Base-by-base conservation (phyloP, 2,888 invertebrate genomes). In the Melipona bicolor region DNA sequence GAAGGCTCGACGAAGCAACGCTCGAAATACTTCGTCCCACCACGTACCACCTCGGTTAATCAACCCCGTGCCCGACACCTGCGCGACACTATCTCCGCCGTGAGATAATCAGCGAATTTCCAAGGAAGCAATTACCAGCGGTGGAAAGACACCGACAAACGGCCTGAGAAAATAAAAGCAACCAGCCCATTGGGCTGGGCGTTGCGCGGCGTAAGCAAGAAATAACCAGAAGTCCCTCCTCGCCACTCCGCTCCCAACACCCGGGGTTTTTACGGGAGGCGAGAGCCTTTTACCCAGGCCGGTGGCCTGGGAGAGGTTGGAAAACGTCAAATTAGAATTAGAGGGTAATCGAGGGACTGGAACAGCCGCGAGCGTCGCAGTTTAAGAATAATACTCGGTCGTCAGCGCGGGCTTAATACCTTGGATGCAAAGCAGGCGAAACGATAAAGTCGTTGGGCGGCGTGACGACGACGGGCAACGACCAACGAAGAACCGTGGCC, bases 351-450 rank as follows among this genome's bases (percentile, higher is more conserved):
- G 89, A 74, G 85, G 81, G 52, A 43, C 54, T 65, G 21, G 70
- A 49, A 65, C 52, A 71, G 77, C 74, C 70, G 50, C 77, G 84
- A 71, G 84, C 76, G 74, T 77, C 76, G 88, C 76, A 81, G 84
- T 90, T 89, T 86, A 90, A 86, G 87, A 89, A 89, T 87, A 90
- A 89, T 83, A 79, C 65, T 69, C 70, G 32, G 81, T 52, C 85
- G 82, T 86, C 87, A 52, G 79, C 78, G 86, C 52, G 83, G 83
- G 80, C 84, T 89, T 89, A 89, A 90, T 87, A 86, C 75, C 81
- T 82, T 74, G 67, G 89, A 90, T 89, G 89, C 86, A 86, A 90
- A 90, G 70, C 86, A 89, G 90, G 87, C 89, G 78, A 86, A 86
- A 84, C 90, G 89, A 89, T 90, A 89, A 89, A 89, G 79, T 84